These are phyloP conservation scores for Microdon myrmicae DNA, from an alignment of 2,888 invertebrate genomes.

Conservation along the genomic window DNA sequence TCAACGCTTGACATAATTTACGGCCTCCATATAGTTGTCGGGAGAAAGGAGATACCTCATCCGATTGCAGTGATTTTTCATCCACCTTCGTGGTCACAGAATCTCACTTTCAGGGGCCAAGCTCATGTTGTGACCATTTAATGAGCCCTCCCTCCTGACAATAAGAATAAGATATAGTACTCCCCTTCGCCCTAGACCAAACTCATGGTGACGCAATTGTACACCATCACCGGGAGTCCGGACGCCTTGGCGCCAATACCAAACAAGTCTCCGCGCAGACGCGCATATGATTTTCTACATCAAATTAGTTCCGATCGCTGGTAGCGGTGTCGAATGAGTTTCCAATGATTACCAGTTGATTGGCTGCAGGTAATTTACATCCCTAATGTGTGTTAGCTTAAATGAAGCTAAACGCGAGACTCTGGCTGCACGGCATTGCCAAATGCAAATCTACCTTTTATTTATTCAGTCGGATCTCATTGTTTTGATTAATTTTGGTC, in stretches of 20 bases:
- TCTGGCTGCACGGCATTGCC: neutral
- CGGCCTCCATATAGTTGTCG: slow-evolving; percentile 9
- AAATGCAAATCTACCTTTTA: slow-evolving; percentile 12
- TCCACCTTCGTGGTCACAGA: slow-evolving; percentile 15
- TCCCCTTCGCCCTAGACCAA: neutral
- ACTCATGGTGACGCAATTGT: slow-evolving; percentile 25
- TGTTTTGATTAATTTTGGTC: slow-evolving; percentile 25
- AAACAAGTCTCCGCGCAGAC: neutral
- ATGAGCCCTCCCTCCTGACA: slow-evolving; percentile 1
- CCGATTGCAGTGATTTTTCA: neutral
- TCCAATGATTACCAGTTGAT: slow-evolving; percentile 19
- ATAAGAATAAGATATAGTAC: neutral
- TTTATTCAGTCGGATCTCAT: slow-evolving; percentile 11
- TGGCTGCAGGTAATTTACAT: slow-evolving; percentile 19
- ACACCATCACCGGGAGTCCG: slow-evolving; percentile 9
- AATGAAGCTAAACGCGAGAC: slow-evolving; percentile 11
- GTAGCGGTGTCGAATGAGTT: too few species aligned
- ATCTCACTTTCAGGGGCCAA: neutral
- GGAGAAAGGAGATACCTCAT: neutral
- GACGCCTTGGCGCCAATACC: slow-evolving; percentile 12
- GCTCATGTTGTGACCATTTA: neutral
- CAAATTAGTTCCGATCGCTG: slow-evolving; percentile 27
- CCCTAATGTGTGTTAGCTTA: slow-evolving; percentile 25
- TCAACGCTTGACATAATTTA: slow-evolving; percentile 45
- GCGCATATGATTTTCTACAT: slow-evolving; percentile 2